phyloP scores from a whole-genome alignment of 2,888 invertebrate species.

The Apocheima hispidaria region DNA sequence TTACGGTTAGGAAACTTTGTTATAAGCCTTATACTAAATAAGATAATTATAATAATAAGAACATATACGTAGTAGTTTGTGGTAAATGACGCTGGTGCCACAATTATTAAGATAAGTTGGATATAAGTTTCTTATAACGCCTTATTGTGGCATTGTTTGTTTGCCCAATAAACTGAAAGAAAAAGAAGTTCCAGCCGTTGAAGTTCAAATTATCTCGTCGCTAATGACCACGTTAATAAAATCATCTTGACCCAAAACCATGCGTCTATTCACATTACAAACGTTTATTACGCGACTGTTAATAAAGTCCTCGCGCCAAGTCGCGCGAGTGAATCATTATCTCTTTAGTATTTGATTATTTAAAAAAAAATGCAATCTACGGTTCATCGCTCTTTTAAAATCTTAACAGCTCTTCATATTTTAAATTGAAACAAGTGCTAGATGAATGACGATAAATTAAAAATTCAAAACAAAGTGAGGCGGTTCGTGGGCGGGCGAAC shows the following conservation, averaged over 20 bases:
- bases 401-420: slow-evolving; percentile 58
- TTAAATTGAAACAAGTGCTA: slow-evolving; percentile 62
- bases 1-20: slow-evolving; percentile 3
- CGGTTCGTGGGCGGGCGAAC: slow-evolving; percentile 76
- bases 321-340: slow-evolving; percentile 19
- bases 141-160: too few species aligned
- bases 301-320: slow-evolving; percentile 24
- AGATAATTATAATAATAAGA: too few species aligned
- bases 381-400: slow-evolving; percentile 43
- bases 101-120: too few species aligned
- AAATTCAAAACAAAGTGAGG: slow-evolving; percentile 83
- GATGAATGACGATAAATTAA: slow-evolving; percentile 84
- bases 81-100: too few species aligned
- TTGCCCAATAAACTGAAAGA: too few species aligned
- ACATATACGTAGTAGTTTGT: too few species aligned
- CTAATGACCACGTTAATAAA: slow-evolving; percentile 7
- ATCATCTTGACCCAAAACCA: slow-evolving; percentile 21
- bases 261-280: slow-evolving; percentile 18
- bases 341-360: neutral
- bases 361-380: slow-evolving; percentile 32
- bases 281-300: slow-evolving; percentile 13
- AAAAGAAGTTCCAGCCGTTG: too few species aligned
- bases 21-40: slow-evolving; percentile 5
- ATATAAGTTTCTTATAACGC: too few species aligned
- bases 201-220: neutral